phyloP scores from a whole-genome alignment of 2,888 invertebrate genomes.

The Cybosia mesomella region DNA sequence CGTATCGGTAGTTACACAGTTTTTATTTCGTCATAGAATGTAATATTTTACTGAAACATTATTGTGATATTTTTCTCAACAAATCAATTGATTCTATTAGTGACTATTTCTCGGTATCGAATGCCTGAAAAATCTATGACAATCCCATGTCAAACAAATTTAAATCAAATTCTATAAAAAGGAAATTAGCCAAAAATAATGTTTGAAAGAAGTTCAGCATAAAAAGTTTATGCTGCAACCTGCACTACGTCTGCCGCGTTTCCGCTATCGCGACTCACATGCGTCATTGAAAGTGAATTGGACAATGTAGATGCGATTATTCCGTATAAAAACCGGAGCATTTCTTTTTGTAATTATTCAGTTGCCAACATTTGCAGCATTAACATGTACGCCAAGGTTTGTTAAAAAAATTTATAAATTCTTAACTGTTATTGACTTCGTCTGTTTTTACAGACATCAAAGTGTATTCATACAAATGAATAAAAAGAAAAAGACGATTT shows the following conservation, averaged over 20 bases:
- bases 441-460: neutral
- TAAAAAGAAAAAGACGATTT: neutral
- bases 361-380: conserved; percentile 81
- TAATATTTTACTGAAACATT: no score
- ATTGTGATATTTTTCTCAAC: no score
- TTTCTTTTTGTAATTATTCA: conserved; percentile 80
- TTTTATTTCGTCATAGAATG: no score
- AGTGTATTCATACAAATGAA: neutral
- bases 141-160: no score
- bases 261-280: neutral
- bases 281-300: conserved; percentile 82
- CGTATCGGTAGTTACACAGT: no score
- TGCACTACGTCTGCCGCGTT: neutral
- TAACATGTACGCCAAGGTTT: conserved; percentile 86
- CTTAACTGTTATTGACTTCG: neutral
- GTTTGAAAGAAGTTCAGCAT: no score
- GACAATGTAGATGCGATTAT: conserved; percentile 67
- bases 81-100: no score
- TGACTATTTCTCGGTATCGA: no score
- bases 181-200: no score
- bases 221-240: no score
- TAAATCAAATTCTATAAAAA: no score
- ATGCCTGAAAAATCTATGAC: no score
- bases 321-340: conserved; percentile 83
- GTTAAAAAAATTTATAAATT: conserved; percentile 48